These are phyloP conservation scores for Eupithecia vulgata DNA, from an alignment of 2,888 invertebrate genomes.

Conservation along the genomic window DNA sequence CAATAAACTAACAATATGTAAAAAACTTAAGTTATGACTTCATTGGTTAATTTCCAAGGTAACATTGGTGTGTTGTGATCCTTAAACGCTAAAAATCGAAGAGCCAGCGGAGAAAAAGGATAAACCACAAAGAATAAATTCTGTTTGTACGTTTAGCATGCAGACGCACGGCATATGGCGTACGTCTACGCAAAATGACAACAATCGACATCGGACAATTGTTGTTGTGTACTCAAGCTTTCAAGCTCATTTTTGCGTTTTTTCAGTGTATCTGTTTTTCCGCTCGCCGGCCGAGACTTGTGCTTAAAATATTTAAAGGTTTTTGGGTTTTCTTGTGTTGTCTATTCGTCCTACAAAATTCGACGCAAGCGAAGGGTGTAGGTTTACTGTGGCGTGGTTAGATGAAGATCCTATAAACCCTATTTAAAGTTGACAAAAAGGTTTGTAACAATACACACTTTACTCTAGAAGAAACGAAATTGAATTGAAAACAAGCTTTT, in stretches of 20 bases:
- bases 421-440: not conserved
- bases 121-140: conserved; percentile 52
- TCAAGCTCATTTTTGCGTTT: conserved; percentile 54
- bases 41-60: not conserved
- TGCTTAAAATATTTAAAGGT: conserved; percentile 57
- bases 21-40: not conserved
- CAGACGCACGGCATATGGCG: conserved; percentile 78
- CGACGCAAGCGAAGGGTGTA: not conserved
- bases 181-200: conserved; percentile 77
- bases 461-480: too few relatives aligned
- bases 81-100: conserved; percentile 14
- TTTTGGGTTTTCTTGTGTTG: conserved; percentile 38
- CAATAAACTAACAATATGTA: not conserved
- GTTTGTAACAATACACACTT: not conserved
- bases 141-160: conserved; percentile 64
- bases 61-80: not conserved
- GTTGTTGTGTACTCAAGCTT: conserved; percentile 72
- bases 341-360: conserved; percentile 18
- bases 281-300: conserved; percentile 45
- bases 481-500: too few relatives aligned
- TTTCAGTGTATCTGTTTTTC: conserved; percentile 52
- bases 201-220: conserved; percentile 71
- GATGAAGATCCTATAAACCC: not conserved
- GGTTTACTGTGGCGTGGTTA: not conserved
- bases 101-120: conserved; percentile 20